Percentiles rank a stretch among this genome's conserved stretches.
These are phyloP conservation scores for Hypomecis atomaria DNA, from an alignment of 2,888 invertebrate genomes.

Conservation along the genomic window DNA sequence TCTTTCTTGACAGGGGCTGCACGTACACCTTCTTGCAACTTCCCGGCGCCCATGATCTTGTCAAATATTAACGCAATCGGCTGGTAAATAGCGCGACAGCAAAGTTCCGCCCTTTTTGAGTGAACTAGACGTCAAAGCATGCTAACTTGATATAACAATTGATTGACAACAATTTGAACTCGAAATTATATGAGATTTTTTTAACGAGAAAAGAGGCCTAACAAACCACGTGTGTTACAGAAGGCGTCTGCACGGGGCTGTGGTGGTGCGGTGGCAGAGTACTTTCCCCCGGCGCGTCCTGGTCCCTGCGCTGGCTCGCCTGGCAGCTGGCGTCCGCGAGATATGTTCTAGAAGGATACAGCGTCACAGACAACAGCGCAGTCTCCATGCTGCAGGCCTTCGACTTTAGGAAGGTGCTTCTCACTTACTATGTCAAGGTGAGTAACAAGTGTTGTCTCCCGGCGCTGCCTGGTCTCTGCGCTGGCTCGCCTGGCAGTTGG, in stretches of 20 bases:
- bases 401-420: slow-evolving; percentile 97
- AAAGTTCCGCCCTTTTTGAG: too few species aligned
- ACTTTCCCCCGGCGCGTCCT: slow-evolving; percentile 98
- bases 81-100: too few species aligned
- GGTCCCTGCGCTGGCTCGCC: slow-evolving; percentile 98
- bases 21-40: too few species aligned
- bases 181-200: too few species aligned
- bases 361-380: slow-evolving; percentile 98
- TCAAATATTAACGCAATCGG: too few species aligned
- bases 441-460: slow-evolving; percentile 90
- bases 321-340: slow-evolving; percentile 99
- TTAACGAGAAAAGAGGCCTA: too few species aligned
- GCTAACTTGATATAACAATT: too few species aligned
- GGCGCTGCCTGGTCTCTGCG: slow-evolving; percentile 99
- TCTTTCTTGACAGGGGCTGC: too few species aligned
- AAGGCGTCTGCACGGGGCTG: slow-evolving; percentile 52
- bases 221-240: slow-evolving; percentile 30
- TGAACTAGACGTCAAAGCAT: too few species aligned
- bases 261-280: slow-evolving; percentile 86
- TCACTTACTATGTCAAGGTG: slow-evolving; percentile 99
- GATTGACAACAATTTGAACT: too few species aligned
- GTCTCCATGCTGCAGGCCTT: slow-evolving; percentile 98
- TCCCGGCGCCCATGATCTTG: too few species aligned
- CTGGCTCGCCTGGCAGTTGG: slow-evolving; percentile 99
- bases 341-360: slow-evolving; percentile 99